Conservation (phyloP, 2,888 invertebrate species). For the Nineta flava region DNA sequence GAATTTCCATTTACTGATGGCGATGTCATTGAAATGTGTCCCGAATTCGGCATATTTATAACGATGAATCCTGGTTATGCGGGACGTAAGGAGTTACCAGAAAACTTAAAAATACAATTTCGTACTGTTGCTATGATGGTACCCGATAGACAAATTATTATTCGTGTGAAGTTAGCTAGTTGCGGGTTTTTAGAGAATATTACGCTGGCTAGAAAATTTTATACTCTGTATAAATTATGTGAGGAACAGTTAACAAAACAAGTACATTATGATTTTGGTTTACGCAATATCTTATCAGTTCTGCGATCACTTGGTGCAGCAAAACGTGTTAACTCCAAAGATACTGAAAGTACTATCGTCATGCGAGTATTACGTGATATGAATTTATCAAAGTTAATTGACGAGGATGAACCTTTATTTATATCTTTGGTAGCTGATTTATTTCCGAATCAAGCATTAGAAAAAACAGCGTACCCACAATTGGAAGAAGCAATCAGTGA, state of each 20-base stretch:
- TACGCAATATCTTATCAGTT: conserved; percentile 89
- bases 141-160: conserved; percentile 92
- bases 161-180: conserved; percentile 86
- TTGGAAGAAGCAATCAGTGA: conserved; percentile 75
- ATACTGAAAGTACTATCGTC: conserved; percentile 88
- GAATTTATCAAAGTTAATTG: conserved; percentile 93
- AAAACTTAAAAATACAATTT: conserved; percentile 95
- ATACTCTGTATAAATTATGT: conserved; percentile 89
- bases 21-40: conserved; percentile 80
- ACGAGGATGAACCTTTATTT: conserved; percentile 95
- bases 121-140: conserved; percentile 99
- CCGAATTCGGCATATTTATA: conserved; percentile 92
- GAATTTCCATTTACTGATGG: conserved; percentile 89
- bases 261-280: conserved; percentile 93
- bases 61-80: conserved; percentile 99
- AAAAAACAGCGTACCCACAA: conserved; percentile 81
- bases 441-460: conserved; percentile 86
- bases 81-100: conserved; percentile 88
- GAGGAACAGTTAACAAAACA: conserved; percentile 96
- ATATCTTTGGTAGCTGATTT: conserved; percentile 89
- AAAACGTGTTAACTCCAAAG: conserved; percentile 79
- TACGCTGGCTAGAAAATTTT: conserved; percentile 87
- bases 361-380: conserved; percentile 95
- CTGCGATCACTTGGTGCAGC: conserved; percentile 82
- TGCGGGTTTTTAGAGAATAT: conserved; percentile 95